Percentiles rank a stretch among this genome's conserved stretches.
Evolutionary conservation across 2,888 invertebrate genomes (phyloP).

Genomic region (Parnassius orleans): DNA sequence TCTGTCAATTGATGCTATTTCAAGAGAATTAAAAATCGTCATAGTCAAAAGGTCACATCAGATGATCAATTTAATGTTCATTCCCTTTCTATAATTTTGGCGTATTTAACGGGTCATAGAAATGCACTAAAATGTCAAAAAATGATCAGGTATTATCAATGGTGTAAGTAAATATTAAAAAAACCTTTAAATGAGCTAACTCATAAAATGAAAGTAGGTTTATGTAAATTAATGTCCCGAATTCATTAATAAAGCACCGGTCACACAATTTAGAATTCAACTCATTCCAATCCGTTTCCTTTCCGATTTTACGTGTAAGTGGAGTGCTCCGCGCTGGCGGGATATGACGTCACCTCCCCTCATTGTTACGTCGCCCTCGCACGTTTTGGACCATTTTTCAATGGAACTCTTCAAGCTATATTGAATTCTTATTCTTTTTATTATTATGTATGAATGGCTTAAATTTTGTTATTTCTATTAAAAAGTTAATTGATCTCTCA

Average conservation of each 20-base stretch:
- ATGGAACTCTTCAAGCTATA: constrained; percentile 12
- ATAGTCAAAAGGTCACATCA: too few relatives aligned
- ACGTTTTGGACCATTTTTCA: constrained; percentile 20
- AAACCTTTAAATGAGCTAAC: too few relatives aligned
- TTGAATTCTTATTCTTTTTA: background rate
- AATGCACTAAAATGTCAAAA: too few relatives aligned
- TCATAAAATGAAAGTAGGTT: background rate
- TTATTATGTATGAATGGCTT: background rate
- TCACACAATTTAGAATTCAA: constrained; percentile 28
- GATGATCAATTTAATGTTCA: too few relatives aligned
- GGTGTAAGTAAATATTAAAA: too few relatives aligned
- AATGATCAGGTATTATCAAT: too few relatives aligned
- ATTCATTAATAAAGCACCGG: constrained; percentile 5
- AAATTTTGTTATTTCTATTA: background rate
- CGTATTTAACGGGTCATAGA: too few relatives aligned
- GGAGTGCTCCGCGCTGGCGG: constrained; percentile 36
- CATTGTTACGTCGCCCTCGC: constrained; percentile 28
- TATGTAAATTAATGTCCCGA: background rate
- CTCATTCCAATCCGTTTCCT: constrained; percentile 27
- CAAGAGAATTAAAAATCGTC: too few relatives aligned
- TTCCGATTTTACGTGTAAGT: constrained; percentile 31
- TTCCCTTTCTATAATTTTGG: too few relatives aligned
- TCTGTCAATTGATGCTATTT: too few relatives aligned
- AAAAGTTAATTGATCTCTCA: too few relatives aligned
- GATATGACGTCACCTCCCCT: constrained; percentile 56